These are phyloP conservation scores for Drosophila meridionalis DNA, from an alignment of 2,888 invertebrate species.

Conservation along the genomic window DNA sequence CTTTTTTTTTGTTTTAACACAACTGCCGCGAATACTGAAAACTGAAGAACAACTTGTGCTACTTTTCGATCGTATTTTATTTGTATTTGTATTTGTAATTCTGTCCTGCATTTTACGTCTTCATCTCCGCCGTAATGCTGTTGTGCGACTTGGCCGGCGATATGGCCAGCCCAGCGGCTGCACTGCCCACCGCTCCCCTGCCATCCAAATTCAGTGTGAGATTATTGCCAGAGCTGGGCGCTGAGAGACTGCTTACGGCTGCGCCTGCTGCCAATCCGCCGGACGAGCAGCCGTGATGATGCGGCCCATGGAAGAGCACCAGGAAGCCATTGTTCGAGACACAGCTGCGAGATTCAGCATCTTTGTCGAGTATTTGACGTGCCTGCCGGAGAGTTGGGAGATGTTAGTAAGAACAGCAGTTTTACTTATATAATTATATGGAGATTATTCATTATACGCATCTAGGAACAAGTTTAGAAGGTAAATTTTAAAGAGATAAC, in stretches of 20 bases:
- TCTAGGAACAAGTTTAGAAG: no score
- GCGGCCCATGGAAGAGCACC: conserved; percentile 81
- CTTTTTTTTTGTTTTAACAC: conserved; percentile 38
- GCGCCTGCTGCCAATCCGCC: conserved; percentile 10
- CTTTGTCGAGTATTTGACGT: conserved; percentile 84
- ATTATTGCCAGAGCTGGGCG: conserved; percentile 66
- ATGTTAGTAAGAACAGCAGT: neutral
- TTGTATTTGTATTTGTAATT: neutral
- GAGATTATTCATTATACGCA: no score
- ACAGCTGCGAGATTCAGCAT: conserved; percentile 83
- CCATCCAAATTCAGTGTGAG: conserved; percentile 71
- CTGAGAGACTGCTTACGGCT: conserved; percentile 34
- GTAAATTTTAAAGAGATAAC: no score
- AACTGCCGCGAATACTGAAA: conserved; percentile 70
- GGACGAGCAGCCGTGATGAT: conserved; percentile 66
- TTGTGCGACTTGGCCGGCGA: conserved; percentile 81
- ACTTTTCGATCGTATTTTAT: conserved; percentile 14
- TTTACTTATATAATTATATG: no score
- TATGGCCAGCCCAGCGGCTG: conserved; percentile 64
- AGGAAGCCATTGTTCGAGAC: conserved; percentile 83
- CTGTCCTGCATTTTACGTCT: conserved; percentile 61
- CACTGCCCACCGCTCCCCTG: conserved; percentile 37
- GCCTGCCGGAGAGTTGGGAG: conserved; percentile 69
- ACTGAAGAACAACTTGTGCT: conserved; percentile 37
- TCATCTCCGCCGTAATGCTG: conserved; percentile 73